These are phyloP conservation scores for Luperina nickerlii DNA, from an alignment of 2,888 invertebrate species.

Conservation along the genomic window DNA sequence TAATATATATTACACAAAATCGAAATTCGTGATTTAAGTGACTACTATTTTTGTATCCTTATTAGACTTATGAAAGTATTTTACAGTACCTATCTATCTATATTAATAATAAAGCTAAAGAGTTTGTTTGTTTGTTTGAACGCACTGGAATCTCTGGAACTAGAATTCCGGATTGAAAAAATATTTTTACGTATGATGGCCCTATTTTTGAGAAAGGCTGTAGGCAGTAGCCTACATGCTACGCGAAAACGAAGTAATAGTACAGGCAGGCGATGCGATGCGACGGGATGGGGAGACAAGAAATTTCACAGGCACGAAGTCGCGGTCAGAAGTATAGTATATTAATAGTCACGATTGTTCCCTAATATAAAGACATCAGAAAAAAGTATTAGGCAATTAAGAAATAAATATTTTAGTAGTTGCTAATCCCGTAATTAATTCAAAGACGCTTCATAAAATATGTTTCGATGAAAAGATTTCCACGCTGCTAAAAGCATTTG, in stretches of 20 bases:
- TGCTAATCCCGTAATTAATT: conserved; percentile 5
- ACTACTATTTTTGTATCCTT: neutral
- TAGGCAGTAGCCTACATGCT: neutral
- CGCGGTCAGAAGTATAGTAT: neutral
- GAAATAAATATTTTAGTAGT: neutral
- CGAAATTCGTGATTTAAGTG: neutral
- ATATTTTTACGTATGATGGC: too few species aligned
- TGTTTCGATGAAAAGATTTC: conserved; percentile 30
- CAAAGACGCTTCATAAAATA: conserved; percentile 7
- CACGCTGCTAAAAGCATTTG: conserved; percentile 45
- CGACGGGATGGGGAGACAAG: neutral
- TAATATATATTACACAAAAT: conserved; percentile 4
- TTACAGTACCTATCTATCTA: neutral
- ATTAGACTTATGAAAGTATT: neutral
- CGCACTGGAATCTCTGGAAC: too few species aligned
- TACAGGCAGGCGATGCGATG: neutral
- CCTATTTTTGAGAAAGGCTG: neutral
- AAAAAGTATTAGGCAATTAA: neutral
- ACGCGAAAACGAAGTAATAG: neutral
- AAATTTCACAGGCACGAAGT: neutral
- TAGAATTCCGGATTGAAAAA: too few species aligned
- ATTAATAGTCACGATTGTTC: neutral
- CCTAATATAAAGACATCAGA: neutral
- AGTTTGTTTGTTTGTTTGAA: too few species aligned
- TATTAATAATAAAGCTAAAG: too few species aligned